Evolutionary conservation across 2,113 vertebrate species (phyloP), one percentile per base, ranked within the genome.

Genomic region (Xyrauchen texanus): DNA sequence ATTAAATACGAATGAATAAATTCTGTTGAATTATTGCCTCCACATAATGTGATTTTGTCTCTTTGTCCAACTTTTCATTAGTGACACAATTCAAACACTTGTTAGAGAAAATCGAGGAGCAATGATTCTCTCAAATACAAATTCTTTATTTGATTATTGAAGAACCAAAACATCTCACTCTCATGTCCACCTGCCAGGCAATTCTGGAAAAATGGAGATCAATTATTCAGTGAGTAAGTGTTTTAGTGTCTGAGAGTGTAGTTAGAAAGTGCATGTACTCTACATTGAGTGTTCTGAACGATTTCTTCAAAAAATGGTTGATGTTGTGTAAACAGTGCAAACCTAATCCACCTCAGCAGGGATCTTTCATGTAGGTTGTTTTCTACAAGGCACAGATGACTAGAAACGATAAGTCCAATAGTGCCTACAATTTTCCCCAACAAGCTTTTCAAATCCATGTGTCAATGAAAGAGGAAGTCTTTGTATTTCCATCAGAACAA

Each of bases 301-400:
- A 55, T 65, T 64, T 64, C 51, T 77, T 7, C 53, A 53, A 73
- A 73, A 73, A 72, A 64, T 60, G 44, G 45, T 51, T 80, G 63
- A 86, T 83, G 87, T 87, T 89, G 86, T 87, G 85, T 87, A 85
- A 88, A 90, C 89, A 87, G 81, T 77, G 11, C 52, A 70, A 81
- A 86, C 81, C 82, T 91, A 15, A 92, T 92, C 88, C 90, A 88
- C 91, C 91, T 89, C 85, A 80, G 57, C 86, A 84, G 88, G 88
- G 88, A 90, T 90, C 84, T 85, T 83, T 80, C 82, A 87, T 90
- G 88, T 88, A 88, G 85, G 85, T 84, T 84, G 86, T 85, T 89
- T 88, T 91, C 88, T 89, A 89, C 90, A 92, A 88, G 89, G 82
- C 90, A 88, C 84, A 76, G 87, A 87, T 78, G 86, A 89, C 85